These are phyloP conservation scores for Ataeniobius toweri DNA, from an alignment of 2,797 vertebrate species.

Conservation along the genomic window DNA sequence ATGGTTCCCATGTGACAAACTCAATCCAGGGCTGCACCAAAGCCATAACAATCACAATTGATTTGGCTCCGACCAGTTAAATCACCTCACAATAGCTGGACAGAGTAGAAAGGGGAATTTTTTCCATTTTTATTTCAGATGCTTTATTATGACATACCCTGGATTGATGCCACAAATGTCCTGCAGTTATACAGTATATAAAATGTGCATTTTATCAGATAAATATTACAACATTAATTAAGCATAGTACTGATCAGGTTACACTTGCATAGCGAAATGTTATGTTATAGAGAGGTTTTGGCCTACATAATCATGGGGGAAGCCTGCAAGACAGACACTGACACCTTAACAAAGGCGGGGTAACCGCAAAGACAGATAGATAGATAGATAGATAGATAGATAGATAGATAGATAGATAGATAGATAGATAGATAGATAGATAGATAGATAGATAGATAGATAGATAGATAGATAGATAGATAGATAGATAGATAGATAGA, in stretches of 20 bases:
- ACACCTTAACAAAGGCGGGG: no score
- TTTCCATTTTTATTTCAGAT: not conserved
- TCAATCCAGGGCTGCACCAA: constrained; percentile 5
- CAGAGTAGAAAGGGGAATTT: constrained; percentile 24
- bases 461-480: no score
- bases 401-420: no score
- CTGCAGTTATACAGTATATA: not conserved
- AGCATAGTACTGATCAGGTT: not conserved
- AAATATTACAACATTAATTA: fast-evolving
- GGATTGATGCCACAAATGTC: not conserved
- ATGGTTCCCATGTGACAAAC: constrained; percentile 57
- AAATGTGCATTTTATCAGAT: not conserved
- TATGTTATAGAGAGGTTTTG: no score
- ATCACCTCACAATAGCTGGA: constrained; percentile 70
- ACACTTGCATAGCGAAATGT: no score
- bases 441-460: no score
- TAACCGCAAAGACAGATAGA: no score
- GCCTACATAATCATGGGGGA: no score
- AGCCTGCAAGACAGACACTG: no score
- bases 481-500: no score
- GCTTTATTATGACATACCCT: not conserved
- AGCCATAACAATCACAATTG: constrained; percentile 57
- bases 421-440: no score
- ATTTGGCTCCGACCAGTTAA: constrained; percentile 48
- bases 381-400: no score